Base-by-base conservation (phyloP, 1,140 invertebrate species). In the Drosophila elegans region DNA sequence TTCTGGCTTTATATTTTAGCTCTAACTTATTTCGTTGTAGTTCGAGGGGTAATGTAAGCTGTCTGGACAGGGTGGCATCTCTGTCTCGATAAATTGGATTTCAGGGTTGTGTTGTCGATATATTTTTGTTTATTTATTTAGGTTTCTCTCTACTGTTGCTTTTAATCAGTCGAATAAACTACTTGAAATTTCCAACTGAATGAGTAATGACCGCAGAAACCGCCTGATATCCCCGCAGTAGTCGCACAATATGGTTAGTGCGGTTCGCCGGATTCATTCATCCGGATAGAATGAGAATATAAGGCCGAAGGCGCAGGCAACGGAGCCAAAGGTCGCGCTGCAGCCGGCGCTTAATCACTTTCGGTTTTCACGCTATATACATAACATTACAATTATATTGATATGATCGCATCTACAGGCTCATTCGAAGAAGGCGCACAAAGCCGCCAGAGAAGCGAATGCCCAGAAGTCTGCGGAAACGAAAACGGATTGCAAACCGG, bases 81-180 rank as follows among this genome's bases (percentile, higher is more conserved):
- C 68, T 48, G 3, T 7, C 9, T 34, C 29, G 48, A 51, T 51
- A 1, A 16, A 2, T 49, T 34, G 10, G 9, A 27, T 13, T 10
- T 16, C 9, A 51, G 46, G n/a, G 48, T 4, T 51, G 9, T 4
- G 27, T n/a, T 32, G 3, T 13, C 46, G 46, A 49, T 49, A 32
- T 9, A 32, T 49, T 32, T 49, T 49, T 78, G 69, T 82, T 82
- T 78, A 78, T 52, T 56, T 57, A 60, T 49, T 61, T 44, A 54
- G 69, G 63, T 29, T 63, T 53, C 46, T 39, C 12, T 48, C 39
- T 72, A 13, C 53, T 45, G 75, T 49, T 55, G 13, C 52, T 29
- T 39, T 38, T 11, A 39, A 36, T 16, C 11, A 4, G 3, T 3
- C 57, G 10, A 32, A 38, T 12, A 7, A 39, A 39, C 16, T 32